phyloP scores from a whole-genome alignment of 2,888 invertebrate genomes.

The Ptycholaimellus sp. region DNA sequence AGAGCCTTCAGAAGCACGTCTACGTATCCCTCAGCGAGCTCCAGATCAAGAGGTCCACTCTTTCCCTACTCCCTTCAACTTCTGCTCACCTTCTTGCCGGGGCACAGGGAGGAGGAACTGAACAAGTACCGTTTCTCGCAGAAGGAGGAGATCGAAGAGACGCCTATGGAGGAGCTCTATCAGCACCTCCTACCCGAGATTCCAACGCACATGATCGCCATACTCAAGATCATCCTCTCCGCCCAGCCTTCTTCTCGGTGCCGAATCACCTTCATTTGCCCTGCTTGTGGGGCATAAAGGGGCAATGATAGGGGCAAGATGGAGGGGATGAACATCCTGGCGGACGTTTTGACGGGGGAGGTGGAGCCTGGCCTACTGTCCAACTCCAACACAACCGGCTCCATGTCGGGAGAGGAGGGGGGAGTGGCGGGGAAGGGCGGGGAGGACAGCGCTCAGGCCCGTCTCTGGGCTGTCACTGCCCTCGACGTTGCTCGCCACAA shows the following conservation, averaged over 20 bases:
- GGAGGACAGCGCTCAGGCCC: too few relatives aligned
- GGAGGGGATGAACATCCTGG: too few relatives aligned
- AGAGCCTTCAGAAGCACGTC: slow-evolving; percentile 43
- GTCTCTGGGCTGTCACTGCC: too few relatives aligned
- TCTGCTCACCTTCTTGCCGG: slow-evolving; percentile 10
- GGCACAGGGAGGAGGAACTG: slow-evolving; percentile 16
- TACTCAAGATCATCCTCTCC: slow-evolving; percentile 80
- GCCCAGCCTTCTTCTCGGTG: slow-evolving; percentile 55
- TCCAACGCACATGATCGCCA: slow-evolving; percentile 60
- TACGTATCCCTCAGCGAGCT: slow-evolving; percentile 75
- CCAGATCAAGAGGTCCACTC: slow-evolving; percentile 69
- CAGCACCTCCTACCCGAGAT: slow-evolving; percentile 70
- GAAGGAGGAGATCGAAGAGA: slow-evolving; percentile 35
- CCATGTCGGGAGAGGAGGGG: too few relatives aligned
- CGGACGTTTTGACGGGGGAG: too few relatives aligned
- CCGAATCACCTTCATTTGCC: neutral
- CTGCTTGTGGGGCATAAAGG: too few relatives aligned
- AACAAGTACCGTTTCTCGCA: slow-evolving; percentile 26
- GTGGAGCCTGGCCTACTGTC: too few relatives aligned
- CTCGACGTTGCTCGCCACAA: too few relatives aligned
- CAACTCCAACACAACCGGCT: too few relatives aligned
- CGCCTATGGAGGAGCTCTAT: slow-evolving; percentile 15
- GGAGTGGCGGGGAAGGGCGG: too few relatives aligned
- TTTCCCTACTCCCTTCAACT: slow-evolving; percentile 36
- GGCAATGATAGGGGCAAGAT: too few relatives aligned